phyloP scores from a whole-genome alignment of 2,888 invertebrate species.

The Drosophila nigritarsus region DNA sequence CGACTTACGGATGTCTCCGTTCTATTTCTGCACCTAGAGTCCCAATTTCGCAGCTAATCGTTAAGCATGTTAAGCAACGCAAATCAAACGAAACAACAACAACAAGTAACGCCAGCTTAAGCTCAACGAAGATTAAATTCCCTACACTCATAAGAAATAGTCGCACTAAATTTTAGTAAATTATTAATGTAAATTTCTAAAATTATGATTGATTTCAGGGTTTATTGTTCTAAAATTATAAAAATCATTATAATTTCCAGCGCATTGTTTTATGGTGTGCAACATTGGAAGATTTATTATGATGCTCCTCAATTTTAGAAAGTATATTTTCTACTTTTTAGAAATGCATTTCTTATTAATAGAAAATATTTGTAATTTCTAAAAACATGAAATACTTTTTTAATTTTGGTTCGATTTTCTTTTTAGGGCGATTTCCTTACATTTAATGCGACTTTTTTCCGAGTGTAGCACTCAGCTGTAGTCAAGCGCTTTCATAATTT shows the following conservation, averaged over 20 bases:
- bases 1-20: conserved; percentile 12
- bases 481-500: neutral
- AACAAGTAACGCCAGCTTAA: neutral
- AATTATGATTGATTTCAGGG: neutral
- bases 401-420: too few relatives aligned
- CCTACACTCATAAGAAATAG: neutral
- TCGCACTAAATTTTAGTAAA: neutral
- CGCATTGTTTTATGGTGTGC: neutral
- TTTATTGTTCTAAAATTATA: too few relatives aligned
- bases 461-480: neutral
- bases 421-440: too few relatives aligned
- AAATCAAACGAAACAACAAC: neutral
- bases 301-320: too few relatives aligned
- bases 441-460: neutral
- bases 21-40: conserved; percentile 14
- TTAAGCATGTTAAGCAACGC: neutral
- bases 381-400: neutral
- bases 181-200: neutral
- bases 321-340: too few relatives aligned
- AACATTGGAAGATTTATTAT: too few relatives aligned
- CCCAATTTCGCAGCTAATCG: conserved; percentile 38
- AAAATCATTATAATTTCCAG: neutral
- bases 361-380: too few relatives aligned
- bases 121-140: neutral
- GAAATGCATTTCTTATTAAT: neutral